phyloP scores from a whole-genome alignment of 2,888 invertebrate genomes.

The Phortica magna region DNA sequence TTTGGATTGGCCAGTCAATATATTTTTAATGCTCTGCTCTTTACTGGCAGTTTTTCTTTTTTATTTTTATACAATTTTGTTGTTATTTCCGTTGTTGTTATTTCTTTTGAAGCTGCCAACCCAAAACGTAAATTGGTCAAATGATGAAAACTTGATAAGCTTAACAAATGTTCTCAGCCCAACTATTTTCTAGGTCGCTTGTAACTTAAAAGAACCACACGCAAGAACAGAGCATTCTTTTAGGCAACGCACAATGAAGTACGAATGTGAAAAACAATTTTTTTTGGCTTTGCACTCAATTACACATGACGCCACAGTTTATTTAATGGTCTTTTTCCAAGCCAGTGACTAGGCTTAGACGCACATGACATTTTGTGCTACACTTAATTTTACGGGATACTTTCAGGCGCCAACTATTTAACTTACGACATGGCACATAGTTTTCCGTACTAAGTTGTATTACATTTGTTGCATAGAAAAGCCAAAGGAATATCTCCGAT shows the following conservation, averaged over 20 bases:
- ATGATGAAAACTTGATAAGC: constrained; percentile 21
- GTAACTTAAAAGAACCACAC: background rate
- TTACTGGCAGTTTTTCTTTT: background rate
- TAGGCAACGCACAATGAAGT: constrained; percentile 17
- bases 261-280: constrained; percentile 22
- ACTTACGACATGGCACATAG: background rate
- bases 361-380: background rate
- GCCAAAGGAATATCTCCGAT: constrained; percentile 12
- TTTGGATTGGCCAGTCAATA: background rate
- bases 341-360: background rate
- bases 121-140: constrained; percentile 14
- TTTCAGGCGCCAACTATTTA: background rate
- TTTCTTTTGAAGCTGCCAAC: background rate
- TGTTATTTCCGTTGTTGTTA: background rate
- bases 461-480: background rate
- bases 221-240: constrained; percentile 2
- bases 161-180: background rate
- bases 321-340: constrained; percentile 6
- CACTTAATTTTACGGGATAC: constrained; percentile 21
- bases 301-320: constrained; percentile 33
- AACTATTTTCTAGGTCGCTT: background rate
- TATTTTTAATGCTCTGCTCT: background rate
- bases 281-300: constrained; percentile 54
- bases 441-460: background rate
- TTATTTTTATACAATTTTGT: background rate